A percentile compares a stretch with the other conserved stretches of the same genome.
Conservation (phyloP, 2,888 invertebrate genomes). For the Tubulanus polymorphus region DNA sequence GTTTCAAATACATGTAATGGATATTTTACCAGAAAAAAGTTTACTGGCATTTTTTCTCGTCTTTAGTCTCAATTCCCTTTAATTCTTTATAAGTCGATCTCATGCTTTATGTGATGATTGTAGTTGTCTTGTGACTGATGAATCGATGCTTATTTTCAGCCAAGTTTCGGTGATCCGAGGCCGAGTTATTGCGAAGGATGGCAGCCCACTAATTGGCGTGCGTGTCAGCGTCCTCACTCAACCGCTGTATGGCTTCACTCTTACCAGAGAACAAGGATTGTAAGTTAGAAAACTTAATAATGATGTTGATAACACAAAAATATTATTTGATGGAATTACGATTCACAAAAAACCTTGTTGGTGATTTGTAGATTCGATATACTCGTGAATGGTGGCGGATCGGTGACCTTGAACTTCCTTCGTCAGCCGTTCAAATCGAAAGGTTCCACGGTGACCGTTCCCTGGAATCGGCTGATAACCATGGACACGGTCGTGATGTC, state of each 20-base stretch:
- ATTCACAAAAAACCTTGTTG: no score
- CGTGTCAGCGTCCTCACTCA: conserved; percentile 92
- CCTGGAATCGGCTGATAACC: conserved; percentile 93
- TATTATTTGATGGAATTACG: background rate
- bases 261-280: conserved; percentile 53
- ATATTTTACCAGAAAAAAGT: no score
- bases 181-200: conserved; percentile 89
- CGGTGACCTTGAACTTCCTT: conserved; percentile 93
- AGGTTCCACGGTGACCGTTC: conserved; percentile 60
- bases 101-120: no score
- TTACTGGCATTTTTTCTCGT: no score
- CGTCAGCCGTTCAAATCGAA: conserved; percentile 76
- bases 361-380: conserved; percentile 85
- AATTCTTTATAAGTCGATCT: no score
- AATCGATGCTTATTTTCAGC: conserved; percentile 61
- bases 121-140: no score
- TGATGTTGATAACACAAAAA: background rate
- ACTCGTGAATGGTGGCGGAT: conserved; percentile 96
- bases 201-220: conserved; percentile 94
- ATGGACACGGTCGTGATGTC: conserved; percentile 44
- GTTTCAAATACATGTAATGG: no score
- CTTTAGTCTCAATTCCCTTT: no score
- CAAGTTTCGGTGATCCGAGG: conserved; percentile 98
- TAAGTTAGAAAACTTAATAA: conserved; percentile 31
- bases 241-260: conserved; percentile 90